phyloP scores from a whole-genome alignment of 2,888 invertebrate genomes.

The Eucera pruinosa region DNA sequence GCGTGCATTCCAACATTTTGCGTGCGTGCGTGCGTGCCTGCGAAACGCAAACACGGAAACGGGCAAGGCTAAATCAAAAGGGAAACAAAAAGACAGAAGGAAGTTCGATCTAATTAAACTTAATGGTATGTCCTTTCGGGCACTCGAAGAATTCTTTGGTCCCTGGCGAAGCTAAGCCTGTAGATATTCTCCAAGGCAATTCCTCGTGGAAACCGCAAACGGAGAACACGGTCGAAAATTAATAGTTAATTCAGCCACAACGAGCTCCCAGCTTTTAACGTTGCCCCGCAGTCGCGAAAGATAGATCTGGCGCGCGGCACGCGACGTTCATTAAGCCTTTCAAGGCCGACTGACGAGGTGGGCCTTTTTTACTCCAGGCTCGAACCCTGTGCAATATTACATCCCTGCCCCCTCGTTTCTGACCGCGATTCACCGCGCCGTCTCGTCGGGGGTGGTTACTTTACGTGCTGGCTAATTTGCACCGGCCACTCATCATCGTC shows the following conservation, averaged over 20 bases:
- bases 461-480: constrained; percentile 80
- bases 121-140: neutral
- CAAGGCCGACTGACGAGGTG: constrained; percentile 50
- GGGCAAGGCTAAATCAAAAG: neutral
- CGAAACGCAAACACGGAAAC: constrained; percentile 36
- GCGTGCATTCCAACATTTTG: constrained; percentile 18
- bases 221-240: constrained; percentile 28
- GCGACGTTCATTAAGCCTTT: constrained; percentile 76
- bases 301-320: constrained; percentile 69
- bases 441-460: constrained; percentile 79
- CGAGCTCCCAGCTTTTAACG: constrained; percentile 30
- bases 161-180: neutral
- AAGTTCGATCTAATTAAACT: neutral
- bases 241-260: constrained; percentile 49
- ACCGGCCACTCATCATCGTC: constrained; percentile 79
- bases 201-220: constrained; percentile 7
- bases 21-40: constrained; percentile 13
- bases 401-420: constrained; percentile 29
- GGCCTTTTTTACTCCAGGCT: constrained; percentile 54
- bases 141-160: neutral
- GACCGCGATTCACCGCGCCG: constrained; percentile 45
- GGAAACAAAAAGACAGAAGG: neutral
- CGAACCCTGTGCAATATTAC: constrained; percentile 44
- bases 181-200: neutral
- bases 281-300: constrained; percentile 30